Evolutionary conservation across 2,888 invertebrate species (phyloP).

Genomic region (Resseliella maxima): DNA sequence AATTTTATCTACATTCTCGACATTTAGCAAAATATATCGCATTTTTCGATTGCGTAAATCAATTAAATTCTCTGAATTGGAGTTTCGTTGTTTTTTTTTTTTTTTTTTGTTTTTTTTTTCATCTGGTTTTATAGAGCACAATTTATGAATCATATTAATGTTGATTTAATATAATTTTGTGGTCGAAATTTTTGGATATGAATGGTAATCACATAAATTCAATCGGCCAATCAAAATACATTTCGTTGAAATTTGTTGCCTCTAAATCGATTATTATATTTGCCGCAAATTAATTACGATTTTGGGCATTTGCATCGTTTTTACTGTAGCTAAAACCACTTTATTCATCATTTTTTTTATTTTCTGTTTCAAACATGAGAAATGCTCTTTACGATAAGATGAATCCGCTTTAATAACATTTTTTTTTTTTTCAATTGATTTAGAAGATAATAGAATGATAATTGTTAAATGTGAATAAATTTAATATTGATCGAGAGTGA

Average conservation of each 20-base stretch:
- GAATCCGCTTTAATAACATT: too few relatives aligned
- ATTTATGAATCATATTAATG: background rate
- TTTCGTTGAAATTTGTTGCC: background rate
- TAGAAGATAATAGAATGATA: too few relatives aligned
- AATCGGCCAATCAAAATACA: background rate
- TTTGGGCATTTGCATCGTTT: too few relatives aligned
- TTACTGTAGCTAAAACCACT: too few relatives aligned
- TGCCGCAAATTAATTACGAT: background rate
- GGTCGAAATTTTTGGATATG: background rate
- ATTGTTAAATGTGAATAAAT: background rate
- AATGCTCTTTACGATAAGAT: too few relatives aligned
- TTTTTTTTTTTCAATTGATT: too few relatives aligned
- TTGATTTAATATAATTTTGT: background rate
- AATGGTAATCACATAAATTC: background rate
- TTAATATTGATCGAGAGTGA: background rate
- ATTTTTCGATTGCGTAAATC: constrained; percentile 31
- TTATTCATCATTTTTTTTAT: too few relatives aligned
- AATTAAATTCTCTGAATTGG: background rate
- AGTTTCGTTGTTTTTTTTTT: background rate
- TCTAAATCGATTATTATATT: background rate
- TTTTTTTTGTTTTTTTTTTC: background rate
- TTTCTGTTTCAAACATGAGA: too few relatives aligned
- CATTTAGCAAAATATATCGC: background rate
- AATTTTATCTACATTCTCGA: constrained; percentile 19
- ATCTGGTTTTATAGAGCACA: background rate